phyloP scores from a whole-genome alignment of 2,797 vertebrate genomes.

The Rhynchotus rufescens region DNA sequence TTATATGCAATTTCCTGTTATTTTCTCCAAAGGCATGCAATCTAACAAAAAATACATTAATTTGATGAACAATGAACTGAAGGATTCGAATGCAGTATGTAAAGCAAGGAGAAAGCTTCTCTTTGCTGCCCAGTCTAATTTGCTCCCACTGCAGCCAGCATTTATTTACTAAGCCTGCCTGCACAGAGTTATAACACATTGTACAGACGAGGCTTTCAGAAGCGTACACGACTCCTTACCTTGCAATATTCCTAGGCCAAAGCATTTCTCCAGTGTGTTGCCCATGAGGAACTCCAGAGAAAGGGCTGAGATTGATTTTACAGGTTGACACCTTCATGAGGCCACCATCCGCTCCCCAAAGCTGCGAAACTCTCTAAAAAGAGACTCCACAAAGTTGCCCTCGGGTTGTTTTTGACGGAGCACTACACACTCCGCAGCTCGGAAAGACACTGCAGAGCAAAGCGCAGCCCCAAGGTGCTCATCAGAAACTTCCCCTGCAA shows the following conservation, averaged over 20 bases:
- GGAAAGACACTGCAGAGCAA: constrained; percentile 66
- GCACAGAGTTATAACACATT: background rate
- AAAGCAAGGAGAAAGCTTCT: background rate
- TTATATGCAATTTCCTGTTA: background rate
- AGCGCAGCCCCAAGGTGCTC: constrained; percentile 72
- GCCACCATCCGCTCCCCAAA: constrained; percentile 13
- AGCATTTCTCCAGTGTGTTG: constrained; percentile 75
- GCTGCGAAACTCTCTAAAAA: background rate
- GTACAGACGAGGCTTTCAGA: background rate
- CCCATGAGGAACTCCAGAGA: constrained; percentile 72
- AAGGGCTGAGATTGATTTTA: constrained; percentile 71
- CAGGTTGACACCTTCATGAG: constrained; percentile 76
- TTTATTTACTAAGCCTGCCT: background rate
- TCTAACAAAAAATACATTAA: background rate
- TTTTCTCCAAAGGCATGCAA: background rate
- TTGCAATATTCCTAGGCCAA: constrained; percentile 75
- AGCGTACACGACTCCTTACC: constrained; percentile 73
- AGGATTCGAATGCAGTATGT: background rate
- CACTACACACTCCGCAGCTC: constrained; percentile 56
- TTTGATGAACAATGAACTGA: background rate
- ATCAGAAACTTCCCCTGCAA: constrained; percentile 74
- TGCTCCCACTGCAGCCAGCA: background rate
- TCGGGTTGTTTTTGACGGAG: constrained; percentile 36
- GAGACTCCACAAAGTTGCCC: background rate
- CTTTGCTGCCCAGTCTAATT: background rate